Conservation (phyloP, 1,140 invertebrate species). For the Oreohelix idahoensis region DNA sequence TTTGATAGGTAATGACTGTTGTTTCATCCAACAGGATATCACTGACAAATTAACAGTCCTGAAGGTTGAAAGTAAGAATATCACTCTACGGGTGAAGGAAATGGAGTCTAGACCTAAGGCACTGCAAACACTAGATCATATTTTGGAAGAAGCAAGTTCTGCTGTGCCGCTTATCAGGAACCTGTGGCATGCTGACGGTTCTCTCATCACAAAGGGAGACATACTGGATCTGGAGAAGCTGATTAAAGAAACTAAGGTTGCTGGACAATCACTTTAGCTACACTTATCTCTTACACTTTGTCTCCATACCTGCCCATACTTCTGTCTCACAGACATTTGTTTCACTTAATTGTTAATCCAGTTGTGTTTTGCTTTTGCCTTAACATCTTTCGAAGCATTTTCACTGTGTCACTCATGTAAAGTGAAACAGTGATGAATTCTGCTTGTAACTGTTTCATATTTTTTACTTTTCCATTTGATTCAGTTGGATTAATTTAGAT, state of each 20-base stretch:
- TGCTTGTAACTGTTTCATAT: too few relatives aligned
- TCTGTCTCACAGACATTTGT: too few relatives aligned
- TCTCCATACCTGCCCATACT: not conserved
- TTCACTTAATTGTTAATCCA: too few relatives aligned
- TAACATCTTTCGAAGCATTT: too few relatives aligned
- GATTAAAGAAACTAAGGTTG: slow-evolving; percentile 79
- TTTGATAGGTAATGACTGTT: too few relatives aligned
- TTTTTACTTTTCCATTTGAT: too few relatives aligned
- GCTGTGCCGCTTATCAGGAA: too few relatives aligned
- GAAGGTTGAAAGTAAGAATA: slow-evolving; percentile 63
- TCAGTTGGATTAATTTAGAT: too few relatives aligned
- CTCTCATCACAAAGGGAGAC: slow-evolving; percentile 65
- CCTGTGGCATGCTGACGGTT: too few relatives aligned
- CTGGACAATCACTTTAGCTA: not conserved
- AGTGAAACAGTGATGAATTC: too few relatives aligned
- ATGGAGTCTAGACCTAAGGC: slow-evolving; percentile 85
- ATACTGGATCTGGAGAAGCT: slow-evolving; percentile 72
- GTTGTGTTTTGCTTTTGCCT: too few relatives aligned
- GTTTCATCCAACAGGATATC: slow-evolving; percentile 58
- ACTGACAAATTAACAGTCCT: slow-evolving; percentile 67
- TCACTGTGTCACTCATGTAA: too few relatives aligned
- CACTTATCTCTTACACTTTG: not conserved
- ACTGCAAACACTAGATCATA: slow-evolving; percentile 72
- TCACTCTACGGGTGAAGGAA: slow-evolving; percentile 88
- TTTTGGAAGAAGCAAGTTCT: slow-evolving; percentile 72